Base-by-base conservation (phyloP, 2,888 invertebrate species). In the Caenorhabditis becei region DNA sequence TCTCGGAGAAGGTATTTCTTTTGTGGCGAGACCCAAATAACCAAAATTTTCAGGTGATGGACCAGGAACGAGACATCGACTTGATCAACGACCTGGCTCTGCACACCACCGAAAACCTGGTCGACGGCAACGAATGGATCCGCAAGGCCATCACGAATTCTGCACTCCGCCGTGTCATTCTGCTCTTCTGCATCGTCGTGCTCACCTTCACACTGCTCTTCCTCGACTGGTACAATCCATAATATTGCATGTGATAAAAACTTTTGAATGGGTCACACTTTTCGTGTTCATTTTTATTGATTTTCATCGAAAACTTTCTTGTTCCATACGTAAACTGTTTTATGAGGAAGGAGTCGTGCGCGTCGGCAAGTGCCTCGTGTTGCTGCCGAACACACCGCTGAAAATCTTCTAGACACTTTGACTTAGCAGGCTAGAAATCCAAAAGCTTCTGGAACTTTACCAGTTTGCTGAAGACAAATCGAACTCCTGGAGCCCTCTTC, bases 51-150 rank as follows among this genome's bases (percentile, higher is more conserved):
- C 70, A 89, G 89, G 63, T 89, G 14, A 92, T 97, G 66, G 88
- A 89, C 26, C 91, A 91, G 65, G 97, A 97, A 90, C 94, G 95
- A 89, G 96, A 97, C 89, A 95, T 99, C 86, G 96, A 97, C 88
- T 93, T 95, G 85, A 95, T 99, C 91, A 94, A 95, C 44, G 95
- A 95, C 69, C 95, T 95, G 7, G 96, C 97, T 0, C 94, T 96
- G 23, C 95, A 96, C 0, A 94, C 97, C 0, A 97, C 97, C 0
- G 97, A 97, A 92, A 97, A 97, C 92, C 95, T 99, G 18, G 95
- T 95, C 91, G 96, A 96, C 92, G 98, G 96, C 0, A 99, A 99
- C 92, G 97, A 97, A 90, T 97, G 97, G 92, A 96, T 99, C 66
- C 94, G 97, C 85, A 95, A 92, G 92, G 97, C 98, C 0, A 97